These are phyloP conservation scores for Bedellia somnulentella DNA, from an alignment of 2,888 invertebrate genomes.

Conservation along the genomic window DNA sequence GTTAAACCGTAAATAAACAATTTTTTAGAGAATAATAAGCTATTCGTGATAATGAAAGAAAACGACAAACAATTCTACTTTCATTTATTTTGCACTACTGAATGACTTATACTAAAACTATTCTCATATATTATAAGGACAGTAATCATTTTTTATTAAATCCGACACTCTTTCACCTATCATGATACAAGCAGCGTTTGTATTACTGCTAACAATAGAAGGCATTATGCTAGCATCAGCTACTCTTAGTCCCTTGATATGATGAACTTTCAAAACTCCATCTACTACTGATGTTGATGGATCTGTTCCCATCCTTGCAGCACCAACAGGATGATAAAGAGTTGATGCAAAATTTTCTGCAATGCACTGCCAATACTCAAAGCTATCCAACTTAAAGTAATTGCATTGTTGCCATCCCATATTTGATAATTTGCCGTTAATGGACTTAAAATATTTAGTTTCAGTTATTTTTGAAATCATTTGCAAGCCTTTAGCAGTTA, in stretches of 20 bases:
- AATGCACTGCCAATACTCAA: slow-evolving; percentile 27
- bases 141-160: slow-evolving; percentile 63
- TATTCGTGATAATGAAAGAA: too few species aligned
- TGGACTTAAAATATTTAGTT: slow-evolving; percentile 21
- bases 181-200: slow-evolving; percentile 78
- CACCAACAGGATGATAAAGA: slow-evolving; percentile 72
- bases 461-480: slow-evolving; percentile 21
- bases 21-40: too few species aligned
- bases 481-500: slow-evolving; percentile 20
- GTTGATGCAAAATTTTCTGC: slow-evolving; percentile 42
- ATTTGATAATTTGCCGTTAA: slow-evolving; percentile 19
- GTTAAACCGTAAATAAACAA: too few species aligned
- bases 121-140: too few species aligned
- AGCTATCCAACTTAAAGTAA: slow-evolving; percentile 17
- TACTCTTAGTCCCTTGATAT: slow-evolving; percentile 66
- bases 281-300: slow-evolving; percentile 45
- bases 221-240: slow-evolving; percentile 83
- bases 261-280: slow-evolving; percentile 65
- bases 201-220: slow-evolving; percentile 72
- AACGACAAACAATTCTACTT: too few species aligned
- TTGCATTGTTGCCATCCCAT: slow-evolving; percentile 22
- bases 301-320: slow-evolving; percentile 60
- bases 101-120: too few species aligned
- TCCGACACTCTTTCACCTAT: slow-evolving; percentile 77
- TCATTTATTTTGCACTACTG: too few species aligned